Evolutionary conservation across 2,888 invertebrate genomes (phyloP).

Genomic region (Pomacea canaliculata): DNA sequence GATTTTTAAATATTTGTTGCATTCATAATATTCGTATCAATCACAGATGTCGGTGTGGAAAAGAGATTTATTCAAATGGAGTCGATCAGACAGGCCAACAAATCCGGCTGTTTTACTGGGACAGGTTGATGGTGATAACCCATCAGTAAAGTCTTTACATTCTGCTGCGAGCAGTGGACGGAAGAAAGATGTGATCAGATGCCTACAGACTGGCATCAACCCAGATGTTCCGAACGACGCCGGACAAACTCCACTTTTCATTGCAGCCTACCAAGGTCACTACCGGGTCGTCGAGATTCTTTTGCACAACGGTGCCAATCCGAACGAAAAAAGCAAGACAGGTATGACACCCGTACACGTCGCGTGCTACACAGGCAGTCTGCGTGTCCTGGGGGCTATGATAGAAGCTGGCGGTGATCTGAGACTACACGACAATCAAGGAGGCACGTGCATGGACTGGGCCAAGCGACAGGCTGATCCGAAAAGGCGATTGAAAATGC

Average conservation of each 20-base stretch:
- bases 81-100: background rate
- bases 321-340: conserved; percentile 68
- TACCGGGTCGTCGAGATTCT: conserved; percentile 62
- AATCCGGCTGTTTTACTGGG: conserved; percentile 3
- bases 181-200: conserved; percentile 6
- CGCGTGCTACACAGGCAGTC: conserved; percentile 67
- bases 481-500: conserved; percentile 56
- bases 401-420: conserved; percentile 71
- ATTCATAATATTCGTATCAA: no score
- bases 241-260: conserved; percentile 71
- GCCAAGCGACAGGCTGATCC: conserved; percentile 52
- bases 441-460: conserved; percentile 66
- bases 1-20: no score
- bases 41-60: conserved; percentile 17
- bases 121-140: conserved; percentile 1
- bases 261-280: conserved; percentile 67
- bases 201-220: conserved; percentile 48
- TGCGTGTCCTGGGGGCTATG: conserved; percentile 63
- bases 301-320: conserved; percentile 69
- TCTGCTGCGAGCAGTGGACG: conserved; percentile 10
- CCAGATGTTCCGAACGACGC: conserved; percentile 64
- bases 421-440: conserved; percentile 68
- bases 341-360: conserved; percentile 71
- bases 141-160: background rate
- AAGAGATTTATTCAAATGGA: conserved; percentile 20